phyloP scores from a whole-genome alignment of 2,888 invertebrate genomes.

The Panopea generosa region DNA sequence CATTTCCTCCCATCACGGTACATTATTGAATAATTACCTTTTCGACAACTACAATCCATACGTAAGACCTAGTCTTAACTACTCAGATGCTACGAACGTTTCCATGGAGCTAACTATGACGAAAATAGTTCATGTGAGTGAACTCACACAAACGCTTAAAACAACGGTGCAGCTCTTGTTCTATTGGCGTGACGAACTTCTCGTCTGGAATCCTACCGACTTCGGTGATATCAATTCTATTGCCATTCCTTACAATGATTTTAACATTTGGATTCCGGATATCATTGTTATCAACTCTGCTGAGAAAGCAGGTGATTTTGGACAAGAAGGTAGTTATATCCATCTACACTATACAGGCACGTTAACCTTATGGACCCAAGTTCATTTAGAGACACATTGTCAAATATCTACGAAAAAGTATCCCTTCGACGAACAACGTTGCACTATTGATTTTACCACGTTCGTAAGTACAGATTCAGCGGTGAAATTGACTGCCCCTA shows the following conservation, averaged over 20 bases:
- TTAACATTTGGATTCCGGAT: conserved; percentile 43
- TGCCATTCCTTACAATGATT: conserved; percentile 15
- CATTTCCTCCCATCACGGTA: conserved; percentile 1
- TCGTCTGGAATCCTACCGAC: conserved; percentile 29
- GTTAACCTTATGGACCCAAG: conserved; percentile 30
- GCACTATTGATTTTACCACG: conserved; percentile 25
- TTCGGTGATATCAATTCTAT: conserved; percentile 18
- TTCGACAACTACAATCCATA: conserved; percentile 14
- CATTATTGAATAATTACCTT: not conserved
- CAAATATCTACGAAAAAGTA: conserved; percentile 41
- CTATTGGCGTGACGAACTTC: conserved; percentile 35
- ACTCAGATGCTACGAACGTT: no score
- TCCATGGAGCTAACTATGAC: no score
- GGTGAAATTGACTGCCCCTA: conserved; percentile 6
- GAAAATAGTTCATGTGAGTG: conserved; percentile 17
- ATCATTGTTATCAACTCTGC: conserved; percentile 31
- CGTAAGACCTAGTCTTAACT: not conserved
- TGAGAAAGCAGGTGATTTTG: conserved; percentile 28
- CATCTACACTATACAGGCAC: conserved; percentile 15
- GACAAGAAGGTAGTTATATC: conserved; percentile 23
- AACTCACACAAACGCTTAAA: conserved; percentile 36
- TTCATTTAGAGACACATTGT: conserved; percentile 39
- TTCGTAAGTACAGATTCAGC: conserved; percentile 16
- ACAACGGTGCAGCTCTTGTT: conserved; percentile 23
- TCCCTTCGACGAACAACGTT: conserved; percentile 44